These are phyloP conservation scores for Alligator mississippiensis DNA, from an alignment of 2,113 vertebrate genomes.

Conservation along the genomic window DNA sequence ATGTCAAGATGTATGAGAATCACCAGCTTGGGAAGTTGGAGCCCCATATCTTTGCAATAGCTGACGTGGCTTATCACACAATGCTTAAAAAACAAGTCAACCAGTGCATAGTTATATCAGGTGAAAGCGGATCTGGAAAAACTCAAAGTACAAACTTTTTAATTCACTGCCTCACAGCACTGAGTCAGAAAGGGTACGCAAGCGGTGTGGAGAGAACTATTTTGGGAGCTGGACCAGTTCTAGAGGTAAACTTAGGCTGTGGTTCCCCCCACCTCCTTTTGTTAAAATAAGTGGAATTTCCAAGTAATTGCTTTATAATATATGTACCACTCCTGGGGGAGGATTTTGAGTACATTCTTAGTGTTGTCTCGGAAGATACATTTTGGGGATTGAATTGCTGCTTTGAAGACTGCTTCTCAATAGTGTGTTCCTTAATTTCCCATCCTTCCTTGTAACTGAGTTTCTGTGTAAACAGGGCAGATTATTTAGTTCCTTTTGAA, in stretches of 20 bases:
- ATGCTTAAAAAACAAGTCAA: slow-evolving; percentile 88
- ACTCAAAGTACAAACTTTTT: slow-evolving; percentile 96
- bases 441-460: neutral
- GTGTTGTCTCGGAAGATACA: neutral
- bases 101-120: slow-evolving; percentile 94
- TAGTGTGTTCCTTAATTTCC: slow-evolving; percentile 20
- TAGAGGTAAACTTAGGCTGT: slow-evolving; percentile 87
- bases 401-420: neutral
- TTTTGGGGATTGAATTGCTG: neutral
- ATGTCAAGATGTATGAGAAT: slow-evolving; percentile 94
- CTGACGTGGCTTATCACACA: slow-evolving; percentile 88
- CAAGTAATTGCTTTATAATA: neutral
- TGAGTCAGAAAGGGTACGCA: slow-evolving; percentile 92
- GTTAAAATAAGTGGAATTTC: neutral
- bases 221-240: slow-evolving; percentile 91
- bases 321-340: neutral
- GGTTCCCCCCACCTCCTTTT: neutral
- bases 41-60: slow-evolving; percentile 94
- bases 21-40: slow-evolving; percentile 91
- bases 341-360: neutral
- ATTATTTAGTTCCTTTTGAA: neutral
- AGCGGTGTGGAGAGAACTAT: slow-evolving; percentile 91
- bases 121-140: slow-evolving; percentile 95
- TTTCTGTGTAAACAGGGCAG: slow-evolving; percentile 14
- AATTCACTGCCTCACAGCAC: slow-evolving; percentile 93